Percentiles rank a stretch among this genome's conserved stretches.
phyloP scores from a whole-genome alignment of 1,140 invertebrate species.

The Lineus longissimus region DNA sequence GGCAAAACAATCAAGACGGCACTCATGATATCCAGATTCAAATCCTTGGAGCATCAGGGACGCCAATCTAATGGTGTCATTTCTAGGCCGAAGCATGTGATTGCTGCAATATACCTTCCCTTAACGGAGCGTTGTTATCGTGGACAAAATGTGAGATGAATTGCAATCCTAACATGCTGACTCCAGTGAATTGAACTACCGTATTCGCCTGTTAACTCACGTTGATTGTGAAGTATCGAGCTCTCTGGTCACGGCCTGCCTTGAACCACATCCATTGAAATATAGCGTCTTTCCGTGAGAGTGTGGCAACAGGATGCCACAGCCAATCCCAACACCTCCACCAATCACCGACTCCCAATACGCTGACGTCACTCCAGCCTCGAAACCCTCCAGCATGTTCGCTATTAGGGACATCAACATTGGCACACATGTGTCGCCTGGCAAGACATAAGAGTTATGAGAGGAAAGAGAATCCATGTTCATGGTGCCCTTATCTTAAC shows the following conservation, averaged over 20 bases:
- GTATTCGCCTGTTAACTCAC: conserved; percentile 35
- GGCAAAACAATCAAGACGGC: no score
- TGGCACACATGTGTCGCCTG: conserved; percentile 45
- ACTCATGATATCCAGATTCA: no score
- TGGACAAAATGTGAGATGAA: no score
- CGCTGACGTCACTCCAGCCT: conserved; percentile 43
- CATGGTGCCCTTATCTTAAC: no score
- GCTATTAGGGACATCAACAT: conserved; percentile 24
- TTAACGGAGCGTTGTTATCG: no score
- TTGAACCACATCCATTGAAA: conserved; percentile 54
- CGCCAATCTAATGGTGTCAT: no score
- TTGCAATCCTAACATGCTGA: no score
- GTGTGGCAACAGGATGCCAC: conserved; percentile 52
- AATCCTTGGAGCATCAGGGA: no score
- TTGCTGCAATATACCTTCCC: no score
- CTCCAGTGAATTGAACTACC: no score
- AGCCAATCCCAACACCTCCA: conserved; percentile 53
- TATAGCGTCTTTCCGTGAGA: conserved; percentile 56
- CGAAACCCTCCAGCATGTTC: conserved; percentile 53
- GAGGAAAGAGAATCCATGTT: background rate
- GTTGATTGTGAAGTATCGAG: conserved; percentile 47
- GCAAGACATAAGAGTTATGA: conserved; percentile 10
- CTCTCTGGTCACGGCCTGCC: conserved; percentile 52
- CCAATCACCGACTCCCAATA: conserved; percentile 53
- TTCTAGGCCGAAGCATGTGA: no score